Evolutionary conservation across 1,140 invertebrate species (phyloP), one percentile per base, ranked within the genome.

Genomic region (Lordiphosa mommai): DNA sequence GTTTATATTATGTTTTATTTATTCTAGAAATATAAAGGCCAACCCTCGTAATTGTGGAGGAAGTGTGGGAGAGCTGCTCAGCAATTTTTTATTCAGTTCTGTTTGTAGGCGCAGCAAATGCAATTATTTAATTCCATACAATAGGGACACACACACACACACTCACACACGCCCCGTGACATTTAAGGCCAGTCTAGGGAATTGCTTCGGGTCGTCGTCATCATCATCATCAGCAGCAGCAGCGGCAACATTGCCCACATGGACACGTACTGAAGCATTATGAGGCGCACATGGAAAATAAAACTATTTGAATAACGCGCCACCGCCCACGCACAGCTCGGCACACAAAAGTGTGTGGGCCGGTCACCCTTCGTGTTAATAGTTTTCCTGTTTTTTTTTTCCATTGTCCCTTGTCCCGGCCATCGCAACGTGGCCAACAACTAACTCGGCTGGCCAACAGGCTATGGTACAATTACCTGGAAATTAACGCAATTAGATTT

Each of bases 261-360:
- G 55, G 65, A 64, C 61, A 65, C 55, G 60, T 52, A 66, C 38
- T 13, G 30, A 37, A 43, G 20, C 52, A 51, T 61, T 51, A 68
- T 68, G 63, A 48, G 55, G 46, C 51, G 44, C 59, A 63, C 50
- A 61, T 37, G 66, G 76, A 55, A 61, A 63, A 71, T 69, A 61
- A 82, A 80, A 82, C 71, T 76, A 80, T 80, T 82, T 80, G 76
- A 80, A 80, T 80, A 80, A 74, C 71, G 76, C 76, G 74, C 65
- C 67, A 66, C 41, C 23, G 32, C 13, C 56, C 56, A 80, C 74
- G 47, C 16, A 43, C 40, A 9, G 6, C 12, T n/a, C 2, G 12
- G 2, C 33, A 33, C 37, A 57, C 53, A 64, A 30, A 34, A 47
- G 50, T 52, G 50, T 14, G 14, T 55, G 23, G 17, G 30, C 12